Evolutionary conservation across 2,113 vertebrate genomes (phyloP).

Genomic region (Saguinus imperator): DNA sequence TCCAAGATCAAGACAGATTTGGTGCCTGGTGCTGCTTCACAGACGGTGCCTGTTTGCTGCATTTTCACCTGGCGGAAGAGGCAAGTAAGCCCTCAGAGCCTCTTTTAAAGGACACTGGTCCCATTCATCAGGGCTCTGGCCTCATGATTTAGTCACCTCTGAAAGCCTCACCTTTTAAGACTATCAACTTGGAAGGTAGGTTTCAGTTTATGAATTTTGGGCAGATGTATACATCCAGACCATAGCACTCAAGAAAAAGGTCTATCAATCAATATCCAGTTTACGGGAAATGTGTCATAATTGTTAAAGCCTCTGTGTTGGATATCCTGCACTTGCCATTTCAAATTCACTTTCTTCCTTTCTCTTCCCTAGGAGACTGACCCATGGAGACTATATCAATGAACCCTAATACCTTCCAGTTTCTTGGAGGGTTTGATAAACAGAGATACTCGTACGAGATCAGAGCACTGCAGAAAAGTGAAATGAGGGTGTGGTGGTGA

Average conservation of each 20-base stretch:
- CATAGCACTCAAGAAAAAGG: neutral
- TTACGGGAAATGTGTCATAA: neutral
- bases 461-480: neutral
- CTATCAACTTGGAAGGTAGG: neutral
- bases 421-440: neutral
- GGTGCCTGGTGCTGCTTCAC: neutral
- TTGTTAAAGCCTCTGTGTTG: neutral
- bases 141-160: neutral
- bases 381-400: neutral
- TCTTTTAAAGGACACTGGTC: neutral
- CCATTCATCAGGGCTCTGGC: neutral
- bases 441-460: neutral
- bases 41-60: neutral
- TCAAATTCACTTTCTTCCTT: neutral
- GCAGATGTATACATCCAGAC: neutral
- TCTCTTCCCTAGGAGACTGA: neutral
- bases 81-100: neutral
- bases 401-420: neutral
- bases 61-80: neutral
- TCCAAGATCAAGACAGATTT: neutral
- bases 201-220: neutral
- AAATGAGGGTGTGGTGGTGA: neutral
- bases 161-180: neutral
- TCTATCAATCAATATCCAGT: neutral
- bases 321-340: neutral